phyloP scores from a whole-genome alignment of 2,888 invertebrate genomes.

The Sialis lutaria region DNA sequence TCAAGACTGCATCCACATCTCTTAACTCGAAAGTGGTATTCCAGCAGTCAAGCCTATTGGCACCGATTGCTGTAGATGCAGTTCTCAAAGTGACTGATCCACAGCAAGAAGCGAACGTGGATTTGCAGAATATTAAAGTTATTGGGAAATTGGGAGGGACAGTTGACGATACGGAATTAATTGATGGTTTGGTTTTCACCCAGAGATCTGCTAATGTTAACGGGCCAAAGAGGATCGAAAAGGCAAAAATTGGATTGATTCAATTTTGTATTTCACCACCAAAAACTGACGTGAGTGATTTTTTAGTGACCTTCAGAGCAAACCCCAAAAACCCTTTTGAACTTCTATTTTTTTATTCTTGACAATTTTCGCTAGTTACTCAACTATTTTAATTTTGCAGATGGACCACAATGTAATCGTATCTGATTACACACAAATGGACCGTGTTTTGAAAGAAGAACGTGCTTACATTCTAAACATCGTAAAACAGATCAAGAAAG shows the following conservation, averaged over 20 bases:
- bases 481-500: conserved; percentile 96
- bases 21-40: conserved; percentile 98
- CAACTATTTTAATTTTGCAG: conserved; percentile 26
- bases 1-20: conserved; percentile 94
- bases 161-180: conserved; percentile 89
- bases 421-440: conserved; percentile 99
- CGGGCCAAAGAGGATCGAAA: conserved; percentile 86
- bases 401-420: conserved; percentile 95
- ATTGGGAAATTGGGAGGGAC: conserved; percentile 93
- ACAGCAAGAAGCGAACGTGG: conserved; percentile 49
- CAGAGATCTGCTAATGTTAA: conserved; percentile 77
- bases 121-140: conserved; percentile 92
- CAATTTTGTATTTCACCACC: conserved; percentile 99
- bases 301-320: not conserved
- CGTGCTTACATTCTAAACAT: conserved; percentile 94
- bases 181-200: conserved; percentile 90
- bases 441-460: conserved; percentile 93
- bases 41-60: conserved; percentile 87
- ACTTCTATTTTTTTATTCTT: no score
- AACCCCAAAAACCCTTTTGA: no score
- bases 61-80: conserved; percentile 95
- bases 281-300: conserved; percentile 79
- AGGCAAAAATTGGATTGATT: conserved; percentile 95
- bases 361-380: no score
- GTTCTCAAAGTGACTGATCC: conserved; percentile 72